Evolutionary conservation across 2,113 vertebrate genomes (phyloP), one percentile per base, ranked within the genome.

Genomic region (Bubo blakistoni): DNA sequence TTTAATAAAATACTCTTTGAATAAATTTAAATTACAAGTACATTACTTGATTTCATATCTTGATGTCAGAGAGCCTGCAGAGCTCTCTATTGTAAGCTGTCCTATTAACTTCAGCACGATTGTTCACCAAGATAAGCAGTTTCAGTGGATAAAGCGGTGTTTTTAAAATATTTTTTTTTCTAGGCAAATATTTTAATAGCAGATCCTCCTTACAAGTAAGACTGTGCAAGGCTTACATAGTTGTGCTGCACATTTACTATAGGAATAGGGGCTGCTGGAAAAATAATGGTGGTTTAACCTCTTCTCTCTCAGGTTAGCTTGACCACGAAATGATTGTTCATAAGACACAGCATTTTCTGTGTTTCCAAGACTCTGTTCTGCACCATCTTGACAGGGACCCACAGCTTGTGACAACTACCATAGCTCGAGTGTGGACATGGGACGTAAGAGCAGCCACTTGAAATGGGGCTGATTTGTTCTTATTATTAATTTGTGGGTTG

Each of bases 1-100:
- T 72, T 94, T 91, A 92, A 94, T 96, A 95, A 94, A 96, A 83
- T 72, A 86, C 91, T 83, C 83, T 93, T 67, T 76, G 93, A 96
- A 97, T 94, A 90, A 92, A 90, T 94, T 92, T 90, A 95, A 97
- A 95, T 88, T 91, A 88, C 94, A 96, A 96, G 88, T 84, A 69
- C 40, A 67, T 87, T 86, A 65, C 86, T 91, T 93, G 92, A 82
- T 92, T 94, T 82, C 67, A 6, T 91, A 95, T 90, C 85, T 92
- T 86, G 91, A 91, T 94, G 94, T 88, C 90, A 82, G 51, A 77
- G 72, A 76, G 90, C 89, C 83, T 30, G 91, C 89, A 91, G 65
- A 92, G 74, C 42, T 26, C 79, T 91, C 87, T 59, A 38, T 82
- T 96, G 94, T 77, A 82, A 92, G 66, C 70, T 27, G 61, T 58